Evolutionary conservation across 1,140 invertebrate species (phyloP), one percentile per base, ranked within the genome.

Genomic region (Hesperophylax magnus): DNA sequence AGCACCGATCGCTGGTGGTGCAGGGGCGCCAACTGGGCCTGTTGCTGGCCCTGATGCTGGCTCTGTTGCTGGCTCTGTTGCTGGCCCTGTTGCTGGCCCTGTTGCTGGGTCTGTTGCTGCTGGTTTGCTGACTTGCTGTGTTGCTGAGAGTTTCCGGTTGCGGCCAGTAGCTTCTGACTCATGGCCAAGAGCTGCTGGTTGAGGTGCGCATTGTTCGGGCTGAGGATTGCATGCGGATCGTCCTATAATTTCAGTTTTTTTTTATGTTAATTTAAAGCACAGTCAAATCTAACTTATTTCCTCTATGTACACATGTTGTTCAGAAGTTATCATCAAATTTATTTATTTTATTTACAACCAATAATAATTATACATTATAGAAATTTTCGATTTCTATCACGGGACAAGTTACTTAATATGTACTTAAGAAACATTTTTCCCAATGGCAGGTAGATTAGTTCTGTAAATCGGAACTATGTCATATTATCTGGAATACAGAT

Each of bases 151-250:
- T 27, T 79, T n/a, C 61, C 69, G 8, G 63, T 69, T 15, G 82
- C 82, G n/a, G 81, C 83, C n/a, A 84, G 52, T 1, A 84, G 79
- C 60, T 84, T 84, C 15, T 79, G 76, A 47, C 83, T 82, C 81
- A 84, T 82, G 15, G 78, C 83, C n/a, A 84, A 61, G 7, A 84
- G 78, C 39, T 84, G 83, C 34, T 82, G 80, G 54, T 84, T 84
- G 5, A 84, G 71, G 47, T 84, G 81, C 4, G 83, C 72, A n/a
- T 84, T 82, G 65, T 78, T 80, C 14, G 78, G 79, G 22, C 78
- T 60, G 4, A 82, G 77, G 22, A 81, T 78, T 22, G 79, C 79
- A 22, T 76, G 58, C 2, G 80, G 80, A 27, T 80, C 58, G 22
- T 84, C 82, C 82, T 84, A 31, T 24, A 67, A 78, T 47, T 18